Percentiles rank a stretch among this genome's conserved stretches.
phyloP scores from a whole-genome alignment of 2,113 vertebrate genomes.

The Bungarus multicinctus region DNA sequence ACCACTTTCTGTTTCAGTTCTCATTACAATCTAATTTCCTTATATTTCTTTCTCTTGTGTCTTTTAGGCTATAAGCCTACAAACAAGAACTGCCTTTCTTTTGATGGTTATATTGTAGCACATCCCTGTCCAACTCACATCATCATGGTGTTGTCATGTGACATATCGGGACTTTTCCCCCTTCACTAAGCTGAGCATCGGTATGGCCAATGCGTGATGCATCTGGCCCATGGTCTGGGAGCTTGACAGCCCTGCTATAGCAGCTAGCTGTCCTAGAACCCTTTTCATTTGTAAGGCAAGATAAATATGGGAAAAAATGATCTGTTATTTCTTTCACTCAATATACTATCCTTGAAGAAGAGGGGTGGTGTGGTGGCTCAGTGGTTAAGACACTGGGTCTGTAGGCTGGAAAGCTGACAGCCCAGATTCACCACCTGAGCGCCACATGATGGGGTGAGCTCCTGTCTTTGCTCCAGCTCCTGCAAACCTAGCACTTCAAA shows the following conservation, averaged over 20 bases:
- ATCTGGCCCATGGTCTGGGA: too few species aligned
- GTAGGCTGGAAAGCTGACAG: background rate
- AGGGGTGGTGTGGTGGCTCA: background rate
- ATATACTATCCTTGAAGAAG: background rate
- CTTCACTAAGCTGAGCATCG: too few species aligned
- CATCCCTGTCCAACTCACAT: too few species aligned
- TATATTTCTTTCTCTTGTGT: background rate
- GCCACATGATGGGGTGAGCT: background rate
- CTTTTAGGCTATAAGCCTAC: background rate
- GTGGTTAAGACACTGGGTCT: background rate
- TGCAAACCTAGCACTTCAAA: background rate
- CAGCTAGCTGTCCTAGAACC: background rate
- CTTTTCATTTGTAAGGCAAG: background rate
- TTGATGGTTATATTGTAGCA: background rate
- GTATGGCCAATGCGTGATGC: too few species aligned
- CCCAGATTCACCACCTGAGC: background rate
- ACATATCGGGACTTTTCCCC: too few species aligned
- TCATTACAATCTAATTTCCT: background rate
- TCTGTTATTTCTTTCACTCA: background rate
- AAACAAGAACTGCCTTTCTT: background rate
- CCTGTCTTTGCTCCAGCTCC: background rate
- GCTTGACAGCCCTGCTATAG: too few species aligned
- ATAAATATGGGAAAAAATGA: background rate
- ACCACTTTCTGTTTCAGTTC: background rate
- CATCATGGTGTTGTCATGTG: too few species aligned